These are phyloP conservation scores for Rhopalosiphum nymphaeae DNA, from an alignment of 2,888 invertebrate genomes.

Conservation along the genomic window DNA sequence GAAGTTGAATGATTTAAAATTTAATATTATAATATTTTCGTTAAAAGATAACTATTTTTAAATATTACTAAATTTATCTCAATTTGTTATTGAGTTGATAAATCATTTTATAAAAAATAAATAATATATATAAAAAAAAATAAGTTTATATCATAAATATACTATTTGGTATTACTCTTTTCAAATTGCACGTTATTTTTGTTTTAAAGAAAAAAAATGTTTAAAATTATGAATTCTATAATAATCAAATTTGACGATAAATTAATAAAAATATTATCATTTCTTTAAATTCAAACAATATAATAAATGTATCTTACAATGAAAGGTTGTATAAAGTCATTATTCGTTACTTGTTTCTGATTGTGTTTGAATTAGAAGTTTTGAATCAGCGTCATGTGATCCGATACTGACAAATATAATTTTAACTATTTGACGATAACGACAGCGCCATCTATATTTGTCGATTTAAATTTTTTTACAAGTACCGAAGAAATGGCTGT, in stretches of 20 bases:
- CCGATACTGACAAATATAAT: not conserved
- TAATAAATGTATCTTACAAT: not conserved
- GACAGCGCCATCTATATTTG: not conserved
- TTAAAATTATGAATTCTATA: not conserved
- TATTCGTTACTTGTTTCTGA: not conserved
- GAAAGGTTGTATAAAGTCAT: not conserved
- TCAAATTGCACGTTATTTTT: not conserved
- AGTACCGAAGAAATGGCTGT: not conserved
- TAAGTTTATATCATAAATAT: not conserved
- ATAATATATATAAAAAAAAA: too few relatives aligned
- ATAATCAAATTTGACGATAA: not conserved
- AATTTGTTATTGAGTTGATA: not conserved
- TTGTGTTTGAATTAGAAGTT: not conserved
- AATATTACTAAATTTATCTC: not conserved
- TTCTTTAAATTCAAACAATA: not conserved
- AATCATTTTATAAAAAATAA: too few relatives aligned
- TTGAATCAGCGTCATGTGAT: too few relatives aligned
- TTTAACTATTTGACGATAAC: not conserved
- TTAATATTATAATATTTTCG: not conserved
- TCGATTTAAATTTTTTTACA: not conserved
- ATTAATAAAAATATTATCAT: not conserved
- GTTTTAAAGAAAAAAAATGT: not conserved
- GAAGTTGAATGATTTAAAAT: not conserved
- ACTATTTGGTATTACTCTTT: not conserved
- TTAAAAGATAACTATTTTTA: not conserved